Conservation (phyloP, 2,797 vertebrate species). For the Premnoplex brunnescens region DNA sequence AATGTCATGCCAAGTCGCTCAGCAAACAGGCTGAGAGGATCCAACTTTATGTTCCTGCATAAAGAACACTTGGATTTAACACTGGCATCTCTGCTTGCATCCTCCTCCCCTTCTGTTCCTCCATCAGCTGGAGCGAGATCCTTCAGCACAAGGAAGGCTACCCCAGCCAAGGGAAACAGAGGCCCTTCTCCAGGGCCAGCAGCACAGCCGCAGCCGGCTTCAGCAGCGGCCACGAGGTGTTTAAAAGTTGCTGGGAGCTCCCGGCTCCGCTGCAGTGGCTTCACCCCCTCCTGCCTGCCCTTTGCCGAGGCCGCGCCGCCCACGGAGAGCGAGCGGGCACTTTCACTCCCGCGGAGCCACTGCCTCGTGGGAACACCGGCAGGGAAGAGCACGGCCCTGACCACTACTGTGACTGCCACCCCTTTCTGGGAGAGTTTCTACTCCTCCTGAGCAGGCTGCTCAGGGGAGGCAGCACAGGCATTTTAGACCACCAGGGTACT, state of each 20-base stretch:
- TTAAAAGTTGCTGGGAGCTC: neutral
- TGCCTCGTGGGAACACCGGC: fast-evolving
- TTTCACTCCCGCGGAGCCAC: neutral
- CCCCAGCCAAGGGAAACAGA: constrained; percentile 17
- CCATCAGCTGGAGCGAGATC: constrained; percentile 16
- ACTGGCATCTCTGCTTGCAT: constrained; percentile 44
- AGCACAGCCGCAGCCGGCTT: neutral
- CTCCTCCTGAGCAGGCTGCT: neutral
- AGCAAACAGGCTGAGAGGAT: constrained; percentile 52
- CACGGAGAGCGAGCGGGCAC: fast-evolving
- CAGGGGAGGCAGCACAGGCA: fast-evolving
- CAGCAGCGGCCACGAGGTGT: fast-evolving
- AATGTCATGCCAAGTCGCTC: constrained; percentile 50
- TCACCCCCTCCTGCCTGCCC: neutral
- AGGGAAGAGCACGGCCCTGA: fast-evolving
- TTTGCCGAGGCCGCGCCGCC: neutral
- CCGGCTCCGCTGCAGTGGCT: fast-evolving
- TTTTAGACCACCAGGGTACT: neutral
- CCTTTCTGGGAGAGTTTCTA: neutral
- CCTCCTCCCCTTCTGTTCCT: constrained; percentile 61
- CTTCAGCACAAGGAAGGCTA: neutral
- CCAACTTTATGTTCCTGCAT: constrained; percentile 59
- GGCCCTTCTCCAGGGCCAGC: neutral
- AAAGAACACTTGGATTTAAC: constrained; percentile 64
- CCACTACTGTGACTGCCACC: fast-evolving